Conservation (phyloP, 2,797 vertebrate species). For the Xiphorhynchus erythropygius region DNA sequence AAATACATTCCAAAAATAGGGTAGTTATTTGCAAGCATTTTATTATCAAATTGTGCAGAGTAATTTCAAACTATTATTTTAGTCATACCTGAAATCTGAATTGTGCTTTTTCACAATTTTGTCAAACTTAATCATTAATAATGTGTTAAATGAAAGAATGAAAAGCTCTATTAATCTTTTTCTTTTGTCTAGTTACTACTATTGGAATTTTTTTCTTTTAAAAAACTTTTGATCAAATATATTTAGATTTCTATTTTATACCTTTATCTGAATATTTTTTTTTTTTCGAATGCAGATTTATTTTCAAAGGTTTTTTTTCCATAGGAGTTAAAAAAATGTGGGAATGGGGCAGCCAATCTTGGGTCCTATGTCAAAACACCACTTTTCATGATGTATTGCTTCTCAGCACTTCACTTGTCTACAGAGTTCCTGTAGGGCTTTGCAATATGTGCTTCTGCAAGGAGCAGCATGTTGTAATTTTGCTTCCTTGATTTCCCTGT, state of each 20-base stretch:
- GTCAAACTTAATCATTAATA: not conserved
- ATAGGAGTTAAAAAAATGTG: not conserved
- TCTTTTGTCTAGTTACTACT: not conserved
- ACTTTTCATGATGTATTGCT: not conserved
- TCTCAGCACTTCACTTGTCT: not conserved
- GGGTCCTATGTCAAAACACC: not conserved
- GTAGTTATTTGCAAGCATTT: not conserved
- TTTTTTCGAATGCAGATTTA: not conserved
- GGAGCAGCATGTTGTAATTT: not conserved
- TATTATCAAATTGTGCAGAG: not conserved
- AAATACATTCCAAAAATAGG: not conserved
- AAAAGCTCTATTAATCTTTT: not conserved
- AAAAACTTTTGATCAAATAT: not conserved
- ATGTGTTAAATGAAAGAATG: not conserved
- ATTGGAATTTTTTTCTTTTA: not conserved
- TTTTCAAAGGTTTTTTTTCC: not conserved
- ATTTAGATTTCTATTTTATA: not conserved
- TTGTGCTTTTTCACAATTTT: not conserved
- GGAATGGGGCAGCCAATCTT: rapidly evolving
- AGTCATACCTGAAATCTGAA: not conserved
- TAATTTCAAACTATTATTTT: not conserved
- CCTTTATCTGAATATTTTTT: rapidly evolving
- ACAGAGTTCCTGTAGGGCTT: not conserved
- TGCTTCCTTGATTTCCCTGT: constrained; percentile 9
- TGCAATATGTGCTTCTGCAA: not conserved